phyloP scores from a whole-genome alignment of 2,797 vertebrate species.

The Semotilus atromaculatus region DNA sequence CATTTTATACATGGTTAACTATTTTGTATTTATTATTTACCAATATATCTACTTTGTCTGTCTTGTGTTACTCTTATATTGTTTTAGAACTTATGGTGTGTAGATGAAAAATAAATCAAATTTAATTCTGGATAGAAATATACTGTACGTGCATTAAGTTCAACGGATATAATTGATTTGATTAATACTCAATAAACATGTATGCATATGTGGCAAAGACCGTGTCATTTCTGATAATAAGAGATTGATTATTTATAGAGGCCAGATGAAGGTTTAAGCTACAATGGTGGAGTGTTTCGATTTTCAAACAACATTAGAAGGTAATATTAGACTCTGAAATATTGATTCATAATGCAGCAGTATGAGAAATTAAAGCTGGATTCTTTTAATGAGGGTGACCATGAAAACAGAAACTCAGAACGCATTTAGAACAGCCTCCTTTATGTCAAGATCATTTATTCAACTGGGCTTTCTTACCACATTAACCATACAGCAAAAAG shows the following conservation, averaged over 20 bases:
- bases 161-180: neutral
- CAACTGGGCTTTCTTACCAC: conserved; percentile 18
- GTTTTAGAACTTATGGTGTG: neutral
- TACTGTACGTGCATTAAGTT: no score
- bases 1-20: neutral
- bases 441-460: conserved; percentile 51
- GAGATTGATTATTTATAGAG: conserved; percentile 45
- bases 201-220: neutral
- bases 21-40: neutral
- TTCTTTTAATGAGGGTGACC: conserved; percentile 50
- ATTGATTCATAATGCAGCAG: conserved; percentile 64
- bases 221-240: conserved; percentile 31
- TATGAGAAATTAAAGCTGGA: conserved; percentile 59
- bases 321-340: conserved; percentile 62
- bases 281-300: conserved; percentile 43
- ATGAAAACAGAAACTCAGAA: conserved; percentile 49
- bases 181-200: neutral
- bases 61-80: neutral
- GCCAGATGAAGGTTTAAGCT: conserved; percentile 36
- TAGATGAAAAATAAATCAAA: neutral
- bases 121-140: neutral
- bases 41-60: neutral
- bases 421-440: conserved; percentile 51
- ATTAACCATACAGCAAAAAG: conserved; percentile 2
- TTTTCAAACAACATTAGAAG: conserved; percentile 65